Base-by-base conservation (phyloP, 2,888 invertebrate genomes). In the Boloria euphrosyne region DNA sequence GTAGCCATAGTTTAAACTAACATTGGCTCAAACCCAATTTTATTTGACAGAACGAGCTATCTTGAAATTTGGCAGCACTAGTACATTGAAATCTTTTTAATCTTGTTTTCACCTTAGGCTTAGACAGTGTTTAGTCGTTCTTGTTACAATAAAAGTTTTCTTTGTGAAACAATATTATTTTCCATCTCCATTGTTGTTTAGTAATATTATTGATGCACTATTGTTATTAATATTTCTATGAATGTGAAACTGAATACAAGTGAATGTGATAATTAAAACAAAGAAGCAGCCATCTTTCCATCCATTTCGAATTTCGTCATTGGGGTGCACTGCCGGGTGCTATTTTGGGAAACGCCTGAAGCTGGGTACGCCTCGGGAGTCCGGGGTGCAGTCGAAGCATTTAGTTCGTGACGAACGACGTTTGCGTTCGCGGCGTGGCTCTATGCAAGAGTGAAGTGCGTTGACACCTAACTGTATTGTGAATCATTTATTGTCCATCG, bases 391-490 rank as follows among this genome's bases (percentile, higher is more conserved):
- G 79, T 81, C 78, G 66, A 76, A 82, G 82, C 80, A 81, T 88
- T 57, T 82, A 86, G 89, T 87, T 76, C 76, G 82, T 78, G 82
- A 79, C 84, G 84, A 81, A 80, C 85, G 80, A 80, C 78, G 79
- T 80, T 80, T 81, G 86, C 83, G 85, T 79, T 78, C 81, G 81
- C 84, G 84, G 78, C 78, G 72, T 74, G 66, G 74, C 74, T 83
- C 82, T 83, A 83, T 85, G 83, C 82, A 83, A 78, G 77, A 85
- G 88, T 88, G 86, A 84, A 90, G 91, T 90, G 90, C 90, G 85
- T 91, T 91, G 91, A 92, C 92, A 85, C 82, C 81, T 91, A 90
- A 90, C 90, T 84, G 90, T 90, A 79, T 75, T 80, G 90, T 90
- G 91, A 90, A 82, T 90, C 89, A 90, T 85, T 80, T 81, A 83